Base-by-base conservation (phyloP, 2,113 vertebrate species). In the Bubalus kerabau region DNA sequence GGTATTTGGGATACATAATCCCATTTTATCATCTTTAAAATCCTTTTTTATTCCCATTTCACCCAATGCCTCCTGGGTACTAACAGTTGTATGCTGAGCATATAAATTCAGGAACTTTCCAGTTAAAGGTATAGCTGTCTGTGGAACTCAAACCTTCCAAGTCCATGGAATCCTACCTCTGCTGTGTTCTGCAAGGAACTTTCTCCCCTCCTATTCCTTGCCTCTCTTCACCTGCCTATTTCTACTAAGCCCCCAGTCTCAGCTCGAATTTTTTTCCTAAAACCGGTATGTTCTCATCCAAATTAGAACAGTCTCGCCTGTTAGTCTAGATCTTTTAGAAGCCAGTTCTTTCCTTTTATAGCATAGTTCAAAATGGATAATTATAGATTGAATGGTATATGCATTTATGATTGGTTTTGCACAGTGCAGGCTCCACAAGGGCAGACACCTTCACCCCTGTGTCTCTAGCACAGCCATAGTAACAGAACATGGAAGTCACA, bases 21-120 rank as follows among this genome's bases (percentile, higher is more conserved):
- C 9, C 57, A 43, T 48, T 59, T 81, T 30, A 87, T 74, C 83
- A 6, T 94, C 30, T 54, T 62, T 54, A 40, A 95, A 92, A 92
- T 30, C 48, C n/a, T 48, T 84, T 90, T 54, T 81, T 14, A 87
- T 92, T 95, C 74, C 43, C 64, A 21, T 60, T 60, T 94, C 46
- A 43, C 10, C 26, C n/a, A 1, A 0, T 48, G 50, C n/a, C 62
- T 86, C n/a, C 0, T 7, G 57, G 46, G 21, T 9, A 17, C 28
- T 71, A 16, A 26, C 36, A 78, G 50, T 40, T 15, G 15, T 7
- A 11, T 7, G 19, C 26, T 62, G 36, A 54, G 7, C 4, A 0
- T 21, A 19, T 8, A 71, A 19, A 56, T 16, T 78, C 56, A 28
- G 5, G 5, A 6, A 30, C 26, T 95, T 82, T 82, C 40, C 12